These are phyloP conservation scores for Oreochromis spilurus DNA, from an alignment of 2,113 vertebrate species.

Conservation along the genomic window DNA sequence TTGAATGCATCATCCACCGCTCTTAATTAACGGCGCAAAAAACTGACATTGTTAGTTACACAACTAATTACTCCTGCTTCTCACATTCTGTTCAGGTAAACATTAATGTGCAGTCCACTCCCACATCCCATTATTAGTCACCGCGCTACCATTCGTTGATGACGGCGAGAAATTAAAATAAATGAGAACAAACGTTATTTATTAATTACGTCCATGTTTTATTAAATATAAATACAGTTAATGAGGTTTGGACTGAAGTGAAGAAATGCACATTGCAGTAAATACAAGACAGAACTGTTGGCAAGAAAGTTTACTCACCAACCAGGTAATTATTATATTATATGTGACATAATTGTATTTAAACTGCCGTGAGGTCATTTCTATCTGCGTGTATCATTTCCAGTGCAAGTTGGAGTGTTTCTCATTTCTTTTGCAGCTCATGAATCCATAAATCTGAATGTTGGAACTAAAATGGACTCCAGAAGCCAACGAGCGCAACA, in stretches of 20 bases:
- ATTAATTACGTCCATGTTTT: not conserved
- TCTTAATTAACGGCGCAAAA: not conserved
- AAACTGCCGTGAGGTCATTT: no score
- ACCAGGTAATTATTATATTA: not conserved
- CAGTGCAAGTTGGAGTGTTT: not conserved
- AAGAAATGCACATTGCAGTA: not conserved
- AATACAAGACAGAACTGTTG: not conserved
- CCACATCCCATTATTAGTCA: not conserved
- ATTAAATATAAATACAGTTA: not conserved
- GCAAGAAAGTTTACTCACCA: not conserved
- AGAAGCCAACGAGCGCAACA: conserved; percentile 49
- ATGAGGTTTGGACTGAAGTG: not conserved
- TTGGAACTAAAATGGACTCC: conserved; percentile 25
- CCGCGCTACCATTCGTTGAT: not conserved
- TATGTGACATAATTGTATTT: not conserved
- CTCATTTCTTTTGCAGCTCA: conserved; percentile 20
- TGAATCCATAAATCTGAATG: conserved; percentile 24
- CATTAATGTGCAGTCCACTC: not conserved
- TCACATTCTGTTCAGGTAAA: not conserved
- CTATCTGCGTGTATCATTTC: not conserved
- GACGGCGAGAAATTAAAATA: not conserved
- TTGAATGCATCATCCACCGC: not conserved
- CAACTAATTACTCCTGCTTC: not conserved
- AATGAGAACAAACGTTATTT: not conserved
- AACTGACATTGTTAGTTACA: not conserved